A percentile compares a stretch with the other conserved stretches of the same genome.
Conservation (phyloP, 2,888 invertebrate species). For the Drosophila paranaensis region DNA sequence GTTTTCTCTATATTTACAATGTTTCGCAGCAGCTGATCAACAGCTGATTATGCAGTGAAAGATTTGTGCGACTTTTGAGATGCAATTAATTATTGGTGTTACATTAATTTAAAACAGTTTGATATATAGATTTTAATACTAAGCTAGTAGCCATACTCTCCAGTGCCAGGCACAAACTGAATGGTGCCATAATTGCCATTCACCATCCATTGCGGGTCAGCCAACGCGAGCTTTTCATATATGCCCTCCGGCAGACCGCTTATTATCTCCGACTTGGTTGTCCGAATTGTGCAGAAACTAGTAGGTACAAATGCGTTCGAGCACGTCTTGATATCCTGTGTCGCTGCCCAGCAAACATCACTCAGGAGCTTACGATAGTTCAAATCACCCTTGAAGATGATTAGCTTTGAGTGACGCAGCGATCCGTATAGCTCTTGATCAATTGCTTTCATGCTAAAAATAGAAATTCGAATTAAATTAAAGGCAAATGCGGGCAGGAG, state of each 20-base stretch:
- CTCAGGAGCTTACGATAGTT: slow-evolving; percentile 97
- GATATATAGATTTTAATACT: slow-evolving; percentile 2
- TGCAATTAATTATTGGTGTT: not conserved
- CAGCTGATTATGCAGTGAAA: slow-evolving; percentile 3
- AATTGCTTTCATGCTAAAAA: slow-evolving; percentile 88
- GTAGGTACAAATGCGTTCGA: slow-evolving; percentile 90
- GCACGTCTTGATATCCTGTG: slow-evolving; percentile 87
- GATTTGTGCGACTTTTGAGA: not conserved
- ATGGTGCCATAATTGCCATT: slow-evolving; percentile 93
- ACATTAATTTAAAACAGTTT: not conserved
- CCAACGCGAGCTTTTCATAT: slow-evolving; percentile 86
- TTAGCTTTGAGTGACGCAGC: slow-evolving; percentile 88
- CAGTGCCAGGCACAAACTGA: slow-evolving; percentile 85
- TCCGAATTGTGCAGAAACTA: slow-evolving; percentile 91
- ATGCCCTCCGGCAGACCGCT: slow-evolving; percentile 90
- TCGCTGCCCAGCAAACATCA: slow-evolving; percentile 92
- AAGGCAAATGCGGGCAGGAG: fast-evolving
- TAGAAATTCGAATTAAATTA: not conserved
- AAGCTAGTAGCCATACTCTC: slow-evolving; percentile 63
- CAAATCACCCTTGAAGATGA: slow-evolving; percentile 96
- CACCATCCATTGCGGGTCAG: slow-evolving; percentile 91
- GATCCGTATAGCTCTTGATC: slow-evolving; percentile 89
- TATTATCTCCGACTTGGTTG: slow-evolving; percentile 95
- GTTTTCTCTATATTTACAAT: not conserved
- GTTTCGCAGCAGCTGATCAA: slow-evolving; percentile 13